Evolutionary conservation across 2,113 vertebrate genomes (phyloP), one percentile per base, ranked within the genome.

Genomic region (Phrynosoma platyrhinos): DNA sequence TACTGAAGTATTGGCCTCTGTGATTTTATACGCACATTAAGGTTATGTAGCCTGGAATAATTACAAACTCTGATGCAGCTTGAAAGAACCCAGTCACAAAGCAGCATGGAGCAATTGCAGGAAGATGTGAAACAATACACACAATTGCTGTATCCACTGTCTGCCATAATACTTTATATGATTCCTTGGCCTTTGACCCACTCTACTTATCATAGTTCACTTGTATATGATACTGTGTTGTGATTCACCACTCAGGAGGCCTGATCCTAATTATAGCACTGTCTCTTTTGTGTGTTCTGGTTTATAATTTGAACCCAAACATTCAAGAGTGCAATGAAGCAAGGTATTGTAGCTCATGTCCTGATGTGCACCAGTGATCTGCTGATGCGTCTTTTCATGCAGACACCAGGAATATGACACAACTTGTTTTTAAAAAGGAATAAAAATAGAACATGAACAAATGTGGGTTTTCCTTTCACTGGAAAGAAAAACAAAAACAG

Each of bases 281-380:
- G 55, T 90, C 88, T 92, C 32, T 86, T 69, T 25, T 83, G 32
- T 80, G 7, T 74, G 83, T 82, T 82, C 80, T 90, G 89, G 80
- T 85, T 89, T 94, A 55, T 88, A 89, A 96, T 96, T 95, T 94
- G 88, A 95, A 93, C 91, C 94, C 82, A 91, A 92, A 91, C 85
- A 84, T 90, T 92, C 91, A 85, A 86, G 85, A 77, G 90, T 88
- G 91, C 90, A 94, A 90, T 88, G 91, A 94, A 77, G 93, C 90
- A 75, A 80, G 53, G 69, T 58, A 92, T 92, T 84, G 88, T 84
- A 30, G n/a, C 5, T 88, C 81, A n/a, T 71, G 84, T 89, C 78
- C 87, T 90, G 87, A 69, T 74, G 88, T 55, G 91, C 89, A 82
- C 53, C 83, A 91, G 69, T 90, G 88, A 90, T 92, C 86, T 92